Conservation (phyloP, 2,888 invertebrate genomes). For the Trachelus stipa region DNA sequence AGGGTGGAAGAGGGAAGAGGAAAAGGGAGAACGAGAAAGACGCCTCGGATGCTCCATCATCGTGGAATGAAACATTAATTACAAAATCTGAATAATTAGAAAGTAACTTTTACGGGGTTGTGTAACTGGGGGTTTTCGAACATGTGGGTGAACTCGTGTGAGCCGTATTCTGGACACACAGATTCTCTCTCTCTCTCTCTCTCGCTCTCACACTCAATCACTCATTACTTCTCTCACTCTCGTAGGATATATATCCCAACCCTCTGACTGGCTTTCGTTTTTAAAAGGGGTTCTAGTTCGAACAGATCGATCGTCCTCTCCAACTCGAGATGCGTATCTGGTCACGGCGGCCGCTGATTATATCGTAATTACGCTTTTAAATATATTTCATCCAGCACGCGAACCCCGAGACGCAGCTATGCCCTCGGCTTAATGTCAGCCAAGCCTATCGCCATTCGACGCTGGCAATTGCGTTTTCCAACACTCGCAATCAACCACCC, state of each 20-base stretch:
- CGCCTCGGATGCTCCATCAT: constrained; percentile 53
- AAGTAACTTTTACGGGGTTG: constrained; percentile 59
- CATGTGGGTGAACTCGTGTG: constrained; percentile 5
- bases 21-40: constrained; percentile 40
- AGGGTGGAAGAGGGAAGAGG: constrained; percentile 29
- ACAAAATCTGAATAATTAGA: constrained; percentile 65
- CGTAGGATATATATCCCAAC: neutral
- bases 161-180: constrained; percentile 8
- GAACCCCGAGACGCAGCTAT: constrained; percentile 32
- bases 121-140: constrained; percentile 1
- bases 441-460: constrained; percentile 6
- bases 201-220: constrained; percentile 13
- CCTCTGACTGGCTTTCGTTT: constrained; percentile 20
- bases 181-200: constrained; percentile 8
- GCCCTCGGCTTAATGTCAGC: constrained; percentile 46
- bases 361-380: constrained; percentile 62
- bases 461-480: constrained; percentile 2
- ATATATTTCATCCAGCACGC: constrained; percentile 62
- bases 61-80: constrained; percentile 62
- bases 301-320: constrained; percentile 57
- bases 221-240: neutral
- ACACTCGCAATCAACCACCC: constrained; percentile 5
- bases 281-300: constrained; percentile 46
- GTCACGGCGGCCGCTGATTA: constrained; percentile 58
- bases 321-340: constrained; percentile 53